Conservation (phyloP, 2,888 invertebrate species). For the Rhagonycha fulva region DNA sequence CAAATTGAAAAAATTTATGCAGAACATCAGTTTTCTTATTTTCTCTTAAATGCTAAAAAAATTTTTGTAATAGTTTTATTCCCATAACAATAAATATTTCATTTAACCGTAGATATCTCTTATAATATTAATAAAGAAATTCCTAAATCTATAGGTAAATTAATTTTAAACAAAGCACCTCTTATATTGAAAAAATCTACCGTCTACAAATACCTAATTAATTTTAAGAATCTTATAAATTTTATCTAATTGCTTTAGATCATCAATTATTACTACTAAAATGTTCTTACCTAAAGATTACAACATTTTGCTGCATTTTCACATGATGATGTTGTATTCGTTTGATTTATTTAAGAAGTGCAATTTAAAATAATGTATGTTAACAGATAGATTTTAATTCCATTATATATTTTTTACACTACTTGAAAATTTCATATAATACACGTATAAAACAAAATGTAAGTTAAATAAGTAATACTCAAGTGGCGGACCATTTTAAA, state of each 20-base stretch:
- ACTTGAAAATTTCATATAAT: not conserved
- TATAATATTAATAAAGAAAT: not conserved
- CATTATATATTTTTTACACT: not conserved
- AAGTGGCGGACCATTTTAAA: conserved; percentile 25
- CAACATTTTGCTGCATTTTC: not conserved
- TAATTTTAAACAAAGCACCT: not conserved
- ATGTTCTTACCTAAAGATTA: not conserved
- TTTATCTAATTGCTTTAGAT: not conserved
- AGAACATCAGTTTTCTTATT: too few species aligned
- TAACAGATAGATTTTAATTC: not conserved
- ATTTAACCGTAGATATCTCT: not conserved
- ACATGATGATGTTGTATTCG: not conserved
- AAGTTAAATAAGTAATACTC: conserved; percentile 10
- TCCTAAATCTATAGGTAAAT: not conserved
- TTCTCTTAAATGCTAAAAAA: too few species aligned
- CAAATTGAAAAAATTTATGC: too few species aligned
- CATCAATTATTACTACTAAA: not conserved
- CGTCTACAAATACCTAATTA: not conserved
- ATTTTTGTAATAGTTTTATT: too few species aligned
- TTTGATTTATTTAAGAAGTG: not conserved
- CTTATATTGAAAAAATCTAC: not conserved
- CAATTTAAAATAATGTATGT: not conserved
- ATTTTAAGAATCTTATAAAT: not conserved
- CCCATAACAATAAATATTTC: not conserved
- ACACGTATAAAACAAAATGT: not conserved